Base-by-base conservation (phyloP, 2,113 vertebrate genomes). In the Melozone crissalis region DNA sequence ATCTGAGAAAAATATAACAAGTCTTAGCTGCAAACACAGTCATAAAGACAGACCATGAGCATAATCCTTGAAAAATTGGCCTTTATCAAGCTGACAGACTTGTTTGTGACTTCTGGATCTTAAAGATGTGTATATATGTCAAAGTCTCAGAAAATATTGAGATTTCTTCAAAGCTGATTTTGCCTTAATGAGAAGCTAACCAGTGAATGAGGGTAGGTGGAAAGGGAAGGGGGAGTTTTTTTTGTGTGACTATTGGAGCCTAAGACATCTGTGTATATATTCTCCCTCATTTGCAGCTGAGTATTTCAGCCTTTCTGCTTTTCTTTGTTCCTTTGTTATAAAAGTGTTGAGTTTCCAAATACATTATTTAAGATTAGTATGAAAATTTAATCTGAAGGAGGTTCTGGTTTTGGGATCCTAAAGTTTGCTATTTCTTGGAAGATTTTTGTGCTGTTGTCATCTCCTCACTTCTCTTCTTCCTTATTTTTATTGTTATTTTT, bases 291-390 rank as follows among this genome's bases (percentile, higher is more conserved):
- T 96, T 96, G 79, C 73, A 84, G 78, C 44, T 77, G 41, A 78
- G 58, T 80, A 80, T 95, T 92, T 94, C 84, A 95, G 73, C 61
- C 80, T 87, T 89, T 78, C 73, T 89, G 89, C 47, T 93, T 84
- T 88, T 96, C 75, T 95, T 75, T 94, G 47, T 91, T 96, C 75
- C 87, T 89, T 96, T 97, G 86, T 93, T 89, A 84, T 80, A 89
- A 95, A 97, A 89, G 77, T 90, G 63, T 95, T 80, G 91, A 93
- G 86, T 84, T 94, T 94, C 94, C 94, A 97, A 92, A 97, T 97
- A 93, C 78, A 97, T 97, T 97, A 97, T 97, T 97, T 97, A 97
- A 95, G 94, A 97, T 97, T 90, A 95, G 76, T 89, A 97, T 97
- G 94, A 97, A 97, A 97, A 97, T 92, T 97, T 97, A 97, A 97